Percentiles rank a stretch among this genome's conserved stretches.
phyloP scores from a whole-genome alignment of 2,797 vertebrate genomes.

The Etheostoma perlongum region DNA sequence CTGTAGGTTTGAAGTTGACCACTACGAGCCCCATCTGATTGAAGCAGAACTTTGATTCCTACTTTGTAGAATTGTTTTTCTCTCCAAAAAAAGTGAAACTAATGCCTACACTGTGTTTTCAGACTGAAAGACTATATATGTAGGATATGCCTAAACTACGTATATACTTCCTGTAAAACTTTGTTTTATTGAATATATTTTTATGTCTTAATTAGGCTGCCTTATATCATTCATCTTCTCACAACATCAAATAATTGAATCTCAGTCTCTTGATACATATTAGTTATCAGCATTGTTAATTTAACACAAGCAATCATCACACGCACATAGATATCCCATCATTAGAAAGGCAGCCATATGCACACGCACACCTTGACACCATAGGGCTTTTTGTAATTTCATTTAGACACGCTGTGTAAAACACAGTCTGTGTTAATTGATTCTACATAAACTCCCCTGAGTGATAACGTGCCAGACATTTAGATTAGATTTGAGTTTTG shows the following conservation, averaged over 20 bases:
- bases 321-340: not conserved
- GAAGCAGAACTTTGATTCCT: not conserved
- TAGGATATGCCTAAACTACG: not conserved
- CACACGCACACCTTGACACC: not conserved
- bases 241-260: conserved; percentile 22
- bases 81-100: conserved; percentile 9
- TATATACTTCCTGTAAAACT: not conserved
- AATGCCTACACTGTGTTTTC: not conserved
- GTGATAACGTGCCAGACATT: conserved; percentile 8
- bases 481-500: conserved; percentile 5
- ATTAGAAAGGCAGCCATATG: not conserved
- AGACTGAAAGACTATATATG: not conserved
- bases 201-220: conserved; percentile 20
- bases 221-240: conserved; percentile 9
- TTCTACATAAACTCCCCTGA: conserved; percentile 24
- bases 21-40: not conserved
- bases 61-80: not conserved
- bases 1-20: not conserved
- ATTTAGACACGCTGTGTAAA: conserved; percentile 17
- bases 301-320: not conserved
- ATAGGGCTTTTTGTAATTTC: not conserved
- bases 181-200: not conserved
- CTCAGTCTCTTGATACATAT: conserved; percentile 2
- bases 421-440: conserved; percentile 21
- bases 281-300: conserved; percentile 11